Percentiles rank a stretch among this genome's conserved stretches.
phyloP scores from a whole-genome alignment of 2,888 invertebrate genomes.

The Lasioglossum oenotherae region DNA sequence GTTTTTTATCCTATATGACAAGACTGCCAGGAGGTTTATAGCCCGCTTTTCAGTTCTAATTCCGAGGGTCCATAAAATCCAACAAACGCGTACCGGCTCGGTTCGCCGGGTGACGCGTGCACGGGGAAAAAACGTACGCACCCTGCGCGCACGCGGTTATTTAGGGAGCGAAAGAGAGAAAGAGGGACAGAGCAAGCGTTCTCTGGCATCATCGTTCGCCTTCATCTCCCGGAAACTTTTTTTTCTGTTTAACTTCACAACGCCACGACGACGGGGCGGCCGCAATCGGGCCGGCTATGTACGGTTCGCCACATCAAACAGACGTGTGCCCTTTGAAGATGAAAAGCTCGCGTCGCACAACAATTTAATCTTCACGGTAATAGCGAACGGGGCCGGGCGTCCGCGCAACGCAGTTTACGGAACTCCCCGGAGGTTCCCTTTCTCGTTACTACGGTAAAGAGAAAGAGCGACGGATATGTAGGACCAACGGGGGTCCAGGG shows the following conservation, averaged over 20 bases:
- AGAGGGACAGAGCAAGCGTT: background rate
- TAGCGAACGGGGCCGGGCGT: slow-evolving; percentile 58
- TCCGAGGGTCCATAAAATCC: slow-evolving; percentile 43
- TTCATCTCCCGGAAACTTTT: slow-evolving; percentile 44
- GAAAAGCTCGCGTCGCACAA: slow-evolving; percentile 76
- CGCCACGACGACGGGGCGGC: slow-evolving; percentile 37
- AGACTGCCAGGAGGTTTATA: slow-evolving; percentile 13
- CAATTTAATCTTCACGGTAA: slow-evolving; percentile 79
- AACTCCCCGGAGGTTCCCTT: slow-evolving; percentile 63
- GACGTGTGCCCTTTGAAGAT: slow-evolving; percentile 76
- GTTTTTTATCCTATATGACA: slow-evolving; percentile 11
- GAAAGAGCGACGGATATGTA: slow-evolving; percentile 30
- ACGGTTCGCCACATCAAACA: slow-evolving; percentile 77
- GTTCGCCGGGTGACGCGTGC: slow-evolving; percentile 18
- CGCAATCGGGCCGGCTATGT: slow-evolving; percentile 63
- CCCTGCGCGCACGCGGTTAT: slow-evolving; percentile 43
- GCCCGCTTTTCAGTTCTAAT: slow-evolving; percentile 37
- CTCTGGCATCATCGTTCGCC: slow-evolving; percentile 28
- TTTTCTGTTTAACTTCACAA: slow-evolving; percentile 58
- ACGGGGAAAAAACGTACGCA: slow-evolving; percentile 22
- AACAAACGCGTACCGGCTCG: slow-evolving; percentile 9
- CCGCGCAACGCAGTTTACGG: slow-evolving; percentile 68
- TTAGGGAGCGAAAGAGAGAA: slow-evolving; percentile 41
- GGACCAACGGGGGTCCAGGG: background rate
- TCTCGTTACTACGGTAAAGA: slow-evolving; percentile 28